Base-by-base conservation (phyloP, 92 coral and sea anemone species). In the Bergia puertoricense region DNA sequence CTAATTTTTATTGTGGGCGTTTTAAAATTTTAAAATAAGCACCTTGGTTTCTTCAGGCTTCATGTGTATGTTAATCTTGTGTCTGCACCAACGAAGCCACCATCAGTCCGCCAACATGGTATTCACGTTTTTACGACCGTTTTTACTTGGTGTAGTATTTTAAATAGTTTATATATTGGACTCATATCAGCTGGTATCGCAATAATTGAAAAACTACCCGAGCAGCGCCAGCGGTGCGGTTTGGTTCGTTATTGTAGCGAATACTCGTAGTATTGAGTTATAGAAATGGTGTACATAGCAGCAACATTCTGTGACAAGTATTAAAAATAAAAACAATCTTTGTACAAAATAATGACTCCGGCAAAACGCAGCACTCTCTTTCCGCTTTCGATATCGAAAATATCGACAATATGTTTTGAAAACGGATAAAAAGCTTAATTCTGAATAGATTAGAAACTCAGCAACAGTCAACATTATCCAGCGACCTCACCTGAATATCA, bases 401-500 rank as follows among this genome's bases (percentile, higher is more conserved):
- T 5, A 62, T 62, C 23, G 6, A 62, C n/a, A 18, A 7, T 22
- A 23, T 15, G 69, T 16, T 23, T 62, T 73, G 77, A 56, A 38
- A 78, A 5, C 5, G 0, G 3, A 56, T 11, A 80, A 15, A 0
- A 22, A 1, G 67, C 44, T 8, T 76, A 41, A 18, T 8, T 0
- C 65, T 36, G 65, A 37, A 9, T 4, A 5, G 39, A 37, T 57
- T 59, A 38, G 13, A 48, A 38, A 39, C 9, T 5, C 66, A 8
- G 54, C 50, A 30, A 30, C 30, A 30, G 30, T 30, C 57, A 54
- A 54, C 59, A 54, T 11, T 51, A 51, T 1, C 59, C 18, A 54
- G 14, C 14, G 16, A 2, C 59, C 87, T 71, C n/a, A 84, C 87
- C 87, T 84, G 78, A 3, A 48, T 72, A 71, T 71, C 30, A 1